These are phyloP conservation scores for Leptodirus hochenwartii DNA, from an alignment of 2,888 invertebrate species.

Conservation along the genomic window DNA sequence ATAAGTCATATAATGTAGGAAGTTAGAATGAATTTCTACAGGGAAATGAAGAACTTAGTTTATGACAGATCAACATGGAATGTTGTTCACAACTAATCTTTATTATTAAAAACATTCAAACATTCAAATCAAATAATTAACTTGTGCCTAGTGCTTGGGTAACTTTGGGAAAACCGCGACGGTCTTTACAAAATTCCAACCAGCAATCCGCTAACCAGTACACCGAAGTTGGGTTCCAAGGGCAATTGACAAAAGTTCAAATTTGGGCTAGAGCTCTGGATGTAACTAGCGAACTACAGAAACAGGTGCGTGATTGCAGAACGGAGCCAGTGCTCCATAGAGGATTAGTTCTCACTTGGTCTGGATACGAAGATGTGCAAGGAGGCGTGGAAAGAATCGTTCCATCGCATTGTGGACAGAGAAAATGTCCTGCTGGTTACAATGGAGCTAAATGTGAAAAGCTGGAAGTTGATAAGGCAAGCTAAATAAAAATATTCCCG, in stretches of 20 bases:
- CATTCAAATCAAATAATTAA: conserved; percentile 5
- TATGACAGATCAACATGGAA: no score
- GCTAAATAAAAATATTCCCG: background rate
- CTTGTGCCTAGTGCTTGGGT: conserved; percentile 74
- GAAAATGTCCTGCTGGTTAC: conserved; percentile 76
- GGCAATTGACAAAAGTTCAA: conserved; percentile 84
- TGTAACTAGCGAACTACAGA: conserved; percentile 81
- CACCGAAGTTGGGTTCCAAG: conserved; percentile 86
- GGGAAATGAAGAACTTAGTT: no score
- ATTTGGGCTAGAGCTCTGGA: conserved; percentile 86
- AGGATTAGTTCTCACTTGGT: conserved; percentile 77
- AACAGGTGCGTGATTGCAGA: conserved; percentile 82
- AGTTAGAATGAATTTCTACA: no score
- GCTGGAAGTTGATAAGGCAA: conserved; percentile 59
- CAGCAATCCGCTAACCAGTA: conserved; percentile 67
- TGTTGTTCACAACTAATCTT: no score
- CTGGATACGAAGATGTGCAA: conserved; percentile 74
- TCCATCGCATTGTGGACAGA: conserved; percentile 81
- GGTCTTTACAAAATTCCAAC: no score
- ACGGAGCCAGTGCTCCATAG: conserved; percentile 81
- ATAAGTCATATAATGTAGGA: no score
- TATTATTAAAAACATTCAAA: no score
- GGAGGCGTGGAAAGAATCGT: conserved; percentile 84
- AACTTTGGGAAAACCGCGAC: conserved; percentile 76
- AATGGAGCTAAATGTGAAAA: conserved; percentile 72